Base-by-base conservation (phyloP, 2,113 vertebrate genomes). In the Psilopsiagon aymara region DNA sequence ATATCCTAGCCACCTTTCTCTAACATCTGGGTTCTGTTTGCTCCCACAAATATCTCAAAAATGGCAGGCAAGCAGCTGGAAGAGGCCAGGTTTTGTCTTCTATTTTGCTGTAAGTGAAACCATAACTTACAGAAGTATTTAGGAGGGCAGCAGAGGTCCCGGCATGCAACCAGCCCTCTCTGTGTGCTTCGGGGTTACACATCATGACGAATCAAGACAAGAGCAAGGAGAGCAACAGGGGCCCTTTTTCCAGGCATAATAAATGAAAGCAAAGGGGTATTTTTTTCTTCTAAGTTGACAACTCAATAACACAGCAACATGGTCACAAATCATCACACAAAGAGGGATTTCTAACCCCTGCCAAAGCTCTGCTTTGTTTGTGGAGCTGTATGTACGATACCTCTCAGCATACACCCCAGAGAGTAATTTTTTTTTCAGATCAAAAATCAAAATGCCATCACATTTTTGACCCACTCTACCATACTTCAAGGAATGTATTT, bases 151-250 rank as follows among this genome's bases (percentile, higher is more conserved):
- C 70, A 73, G 35, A 20, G 75, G 39, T 20, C 51, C 27, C 86
- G 59, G 63, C 28, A 3, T 1, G 35, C 59, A 86, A 82, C 43
- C 76, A 53, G 64, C 77, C 64, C 60, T 63, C 24, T 64, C 51
- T 2, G 0, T 4, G 1, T 1, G 44, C 82, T 47, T 51, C 0
- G 7, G 78, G 88, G 31, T 74, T 29, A n/a, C 43, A 9, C 53
- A 7, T 10, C 5, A 4, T 39, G 60, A 63, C 51, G 74, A 59
- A 91, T 74, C 43, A 28, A 64, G 67, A 23, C n/a, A 37, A 23
- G 68, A 83, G 68, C n/a, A 44, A 53, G 68, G 63, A 80, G 37
- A 74, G 27, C 44, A 60, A 31, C 3, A 0, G 67, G 51, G 43
- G 11, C 63, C 44, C 51, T 76, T 81, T 62, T 76, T 37, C 75